Evolutionary conservation across 2,888 invertebrate genomes (phyloP), one percentile per base, ranked within the genome.

Genomic region (Pristionchus maxplancki): DNA sequence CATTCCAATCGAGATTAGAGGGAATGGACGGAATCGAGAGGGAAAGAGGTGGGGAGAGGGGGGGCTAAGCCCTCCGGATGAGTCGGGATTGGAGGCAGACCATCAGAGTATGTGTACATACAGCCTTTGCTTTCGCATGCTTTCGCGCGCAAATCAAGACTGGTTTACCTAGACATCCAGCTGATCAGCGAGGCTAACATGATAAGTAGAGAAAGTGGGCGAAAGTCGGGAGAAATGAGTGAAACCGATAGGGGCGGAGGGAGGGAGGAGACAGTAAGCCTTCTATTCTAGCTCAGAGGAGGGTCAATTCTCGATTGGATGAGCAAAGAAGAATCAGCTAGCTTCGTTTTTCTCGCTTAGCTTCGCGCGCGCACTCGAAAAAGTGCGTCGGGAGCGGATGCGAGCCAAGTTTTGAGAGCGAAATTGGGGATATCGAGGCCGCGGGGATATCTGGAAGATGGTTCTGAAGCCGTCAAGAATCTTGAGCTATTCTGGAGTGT

Each of bases 261-360:
- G n/a, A 71, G 71, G 24, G 71, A 37, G 5, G 17, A 34, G 71
- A 28, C 37, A 37, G 71, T 71, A 20, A 71, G 71, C 37, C 71
- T 24, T 34, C 37, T 37, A 71, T 71, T 71, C 64, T 28, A 28
- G 31, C 64, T 67, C 71, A 15, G 24, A 17, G 15, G 34, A 24
- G 71, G 71, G 71, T 71, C 71, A 71, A 20, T 71, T 71, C 71
- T 71, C 71, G 71, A 71, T 71, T 71, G 71, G 71, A 37, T 37
- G 71, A 40, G 71, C 71, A 71, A 71, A 71, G 71, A 71, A 71
- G 17, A 71, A 20, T 71, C 71, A 71, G 58, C 44, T 44, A 9
- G 71, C 34, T 71, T 71, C 71, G 44, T 44, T 44, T 44, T 67
- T 67, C 67, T 67, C 67, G 34, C 67, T 50, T 50, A 15, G 50